Conservation (phyloP, 2,113 vertebrate genomes). For the Calypte anna region DNA sequence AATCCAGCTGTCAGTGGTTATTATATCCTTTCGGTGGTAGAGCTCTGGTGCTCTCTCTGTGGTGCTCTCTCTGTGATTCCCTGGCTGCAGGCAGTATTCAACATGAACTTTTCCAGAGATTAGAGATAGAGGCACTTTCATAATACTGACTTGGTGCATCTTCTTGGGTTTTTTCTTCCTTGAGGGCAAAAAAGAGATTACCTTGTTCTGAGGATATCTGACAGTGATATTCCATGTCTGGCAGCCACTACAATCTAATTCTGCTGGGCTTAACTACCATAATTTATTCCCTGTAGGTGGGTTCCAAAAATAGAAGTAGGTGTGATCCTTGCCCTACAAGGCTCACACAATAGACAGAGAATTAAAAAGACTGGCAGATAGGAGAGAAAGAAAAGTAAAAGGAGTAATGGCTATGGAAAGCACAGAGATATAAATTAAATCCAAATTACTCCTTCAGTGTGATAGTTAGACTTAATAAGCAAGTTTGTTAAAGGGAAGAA, state of each 20-base stretch:
- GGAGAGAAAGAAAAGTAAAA: neutral
- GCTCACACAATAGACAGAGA: constrained; percentile 20
- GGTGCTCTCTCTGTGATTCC: neutral
- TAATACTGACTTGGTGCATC: neutral
- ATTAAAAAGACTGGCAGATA: constrained; percentile 7
- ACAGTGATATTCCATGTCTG: constrained; percentile 43
- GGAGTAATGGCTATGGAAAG: neutral
- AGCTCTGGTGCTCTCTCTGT: neutral
- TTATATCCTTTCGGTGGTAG: neutral
- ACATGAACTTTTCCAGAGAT: constrained; percentile 16
- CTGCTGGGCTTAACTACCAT: constrained; percentile 46
- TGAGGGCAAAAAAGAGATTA: constrained; percentile 29
- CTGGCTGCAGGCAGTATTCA: neutral
- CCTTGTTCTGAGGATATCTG: constrained; percentile 44
- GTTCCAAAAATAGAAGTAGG: constrained; percentile 58
- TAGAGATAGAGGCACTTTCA: neutral
- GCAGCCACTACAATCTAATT: constrained; percentile 51
- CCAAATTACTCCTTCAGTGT: constrained; percentile 30
- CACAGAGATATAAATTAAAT: constrained; percentile 32
- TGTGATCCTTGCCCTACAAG: constrained; percentile 34
- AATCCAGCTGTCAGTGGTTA: neutral
- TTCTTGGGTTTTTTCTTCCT: constrained; percentile 20
- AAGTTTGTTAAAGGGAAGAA: constrained; percentile 50
- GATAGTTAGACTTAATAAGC: constrained; percentile 46
- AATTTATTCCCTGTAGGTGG: constrained; percentile 44